These are phyloP conservation scores for Lordiphosa collinella DNA, from an alignment of 1,140 invertebrate genomes.

Conservation along the genomic window DNA sequence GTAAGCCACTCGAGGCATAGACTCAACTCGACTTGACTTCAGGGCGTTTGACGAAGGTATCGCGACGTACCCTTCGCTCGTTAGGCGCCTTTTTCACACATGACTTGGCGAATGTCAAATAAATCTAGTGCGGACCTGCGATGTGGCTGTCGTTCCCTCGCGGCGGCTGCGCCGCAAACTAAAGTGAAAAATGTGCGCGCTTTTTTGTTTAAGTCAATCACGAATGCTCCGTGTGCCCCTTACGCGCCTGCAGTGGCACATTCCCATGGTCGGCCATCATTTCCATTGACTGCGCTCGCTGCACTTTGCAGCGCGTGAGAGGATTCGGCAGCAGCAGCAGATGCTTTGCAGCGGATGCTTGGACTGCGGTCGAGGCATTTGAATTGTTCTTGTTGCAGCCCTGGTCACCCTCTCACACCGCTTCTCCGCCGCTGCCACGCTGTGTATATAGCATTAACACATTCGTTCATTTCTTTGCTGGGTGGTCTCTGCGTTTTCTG, in stretches of 20 bases:
- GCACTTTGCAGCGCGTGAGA: constrained; percentile 6
- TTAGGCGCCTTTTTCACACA: constrained; percentile 72
- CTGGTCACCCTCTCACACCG: constrained; percentile 26
- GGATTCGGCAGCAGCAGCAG: constrained; percentile 12
- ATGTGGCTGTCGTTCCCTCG: constrained; percentile 56
- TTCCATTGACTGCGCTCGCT: constrained; percentile 9
- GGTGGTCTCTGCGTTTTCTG: constrained; percentile 55
- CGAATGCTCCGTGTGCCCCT: constrained; percentile 58
- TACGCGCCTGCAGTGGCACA: constrained; percentile 17
- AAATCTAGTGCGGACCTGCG: constrained; percentile 43
- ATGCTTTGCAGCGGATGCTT: constrained; percentile 29
- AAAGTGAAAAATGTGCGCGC: constrained; percentile 72
- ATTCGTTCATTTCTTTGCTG: constrained; percentile 55
- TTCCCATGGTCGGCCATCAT: background rate
- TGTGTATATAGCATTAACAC: constrained; percentile 72
- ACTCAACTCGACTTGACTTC: constrained; percentile 35
- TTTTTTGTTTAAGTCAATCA: constrained; percentile 77
- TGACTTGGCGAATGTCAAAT: constrained; percentile 71
- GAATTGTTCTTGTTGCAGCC: constrained; percentile 35
- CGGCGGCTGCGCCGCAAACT: constrained; percentile 74
- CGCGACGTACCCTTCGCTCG: constrained; percentile 42
- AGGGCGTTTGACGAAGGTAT: constrained; percentile 62
- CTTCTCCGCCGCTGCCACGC: constrained; percentile 5
- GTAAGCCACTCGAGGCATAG: constrained; percentile 62
- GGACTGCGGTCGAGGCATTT: constrained; percentile 32